A percentile compares a stretch with the other conserved stretches of the same genome.
These are phyloP conservation scores for Melanostoma scalare DNA, from an alignment of 2,888 invertebrate genomes.

Conservation along the genomic window DNA sequence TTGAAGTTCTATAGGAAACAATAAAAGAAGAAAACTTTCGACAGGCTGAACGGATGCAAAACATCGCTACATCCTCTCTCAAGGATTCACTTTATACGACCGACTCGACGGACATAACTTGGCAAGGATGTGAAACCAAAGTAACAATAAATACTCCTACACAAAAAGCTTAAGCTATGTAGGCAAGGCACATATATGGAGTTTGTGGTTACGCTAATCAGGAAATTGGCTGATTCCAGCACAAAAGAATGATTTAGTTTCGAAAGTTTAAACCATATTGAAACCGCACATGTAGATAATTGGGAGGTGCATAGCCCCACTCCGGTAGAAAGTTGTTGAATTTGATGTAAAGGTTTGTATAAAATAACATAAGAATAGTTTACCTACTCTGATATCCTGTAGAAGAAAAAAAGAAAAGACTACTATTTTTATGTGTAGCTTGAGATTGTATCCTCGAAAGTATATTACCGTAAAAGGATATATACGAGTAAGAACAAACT, in stretches of 20 bases:
- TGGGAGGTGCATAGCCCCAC: neutral
- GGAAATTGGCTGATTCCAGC: slow-evolving; percentile 61
- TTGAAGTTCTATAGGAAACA: slow-evolving; percentile 23
- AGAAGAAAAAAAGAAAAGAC: neutral
- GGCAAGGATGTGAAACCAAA: slow-evolving; percentile 32
- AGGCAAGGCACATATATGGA: slow-evolving; percentile 8
- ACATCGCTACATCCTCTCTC: slow-evolving; percentile 49
- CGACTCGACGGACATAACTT: neutral
- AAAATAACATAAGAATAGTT: slow-evolving; percentile 54
- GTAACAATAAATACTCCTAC: slow-evolving; percentile 45
- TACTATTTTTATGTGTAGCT: slow-evolving; percentile 20
- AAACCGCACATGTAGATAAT: slow-evolving; percentile 41
- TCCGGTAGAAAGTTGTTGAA: neutral
- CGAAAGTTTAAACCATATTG: slow-evolving; percentile 59
- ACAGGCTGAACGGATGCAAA: slow-evolving; percentile 59
- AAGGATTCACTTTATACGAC: slow-evolving; percentile 21
- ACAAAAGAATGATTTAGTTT: slow-evolving; percentile 65
- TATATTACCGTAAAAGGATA: too few relatives aligned
- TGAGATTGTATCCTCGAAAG: slow-evolving; percentile 3
- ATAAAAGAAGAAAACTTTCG: slow-evolving; percentile 38
- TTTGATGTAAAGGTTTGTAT: slow-evolving; percentile 30
- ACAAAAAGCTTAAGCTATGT: neutral
- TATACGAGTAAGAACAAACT: too few relatives aligned
- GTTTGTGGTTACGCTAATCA: slow-evolving; percentile 49
- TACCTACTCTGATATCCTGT: slow-evolving; percentile 31